Evolutionary conservation across 2,888 invertebrate species (phyloP), one percentile per base, ranked within the genome.

Genomic region (Rhaphigaster nebulosa): DNA sequence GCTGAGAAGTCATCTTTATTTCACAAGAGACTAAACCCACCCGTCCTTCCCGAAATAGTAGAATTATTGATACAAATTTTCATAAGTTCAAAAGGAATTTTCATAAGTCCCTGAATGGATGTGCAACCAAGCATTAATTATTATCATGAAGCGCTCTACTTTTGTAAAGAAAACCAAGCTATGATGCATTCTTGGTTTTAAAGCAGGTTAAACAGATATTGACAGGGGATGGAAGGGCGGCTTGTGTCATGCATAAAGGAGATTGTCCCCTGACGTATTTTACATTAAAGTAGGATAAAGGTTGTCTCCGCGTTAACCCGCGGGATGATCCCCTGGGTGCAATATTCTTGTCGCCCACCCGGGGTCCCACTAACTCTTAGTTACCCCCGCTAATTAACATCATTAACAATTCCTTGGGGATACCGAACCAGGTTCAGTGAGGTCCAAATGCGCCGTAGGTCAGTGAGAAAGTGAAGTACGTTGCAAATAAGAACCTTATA

Each of bases 281-380:
- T 88, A 88, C 88, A 88, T 88, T 88, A 88, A 88, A 88, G 56
- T 38, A 38, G 88, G 88, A 56, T 88, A 54, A 88, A 56, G 87
- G 65, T 56, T 88, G 88, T 88, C 88, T 29, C 56, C 56, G 54
- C 4, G 88, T 54, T 88, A 88, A 56, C 88, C 88, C 88, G 34
- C 54, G 38, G 84, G 84, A 15, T 84, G 26, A 84, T 88, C 88
- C 56, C 41, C 12, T 1, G 88, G 65, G 88, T 38, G 29, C 60
- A 88, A 65, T 56, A 88, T 56, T 56, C 65, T 56, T 34, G 52
- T 38, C 29, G 29, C 23, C 10, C 65, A 1, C 38, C 60, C 88
- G 1, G 23, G 45, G 5, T n/a, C 65, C 41, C 20, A 34, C 87
- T 54, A 52, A 54, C 87, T 87, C 87, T 87, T 56, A 84, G 84